phyloP scores from a whole-genome alignment of 2,113 vertebrate genomes.

The Phalacrocorax pelagicus region DNA sequence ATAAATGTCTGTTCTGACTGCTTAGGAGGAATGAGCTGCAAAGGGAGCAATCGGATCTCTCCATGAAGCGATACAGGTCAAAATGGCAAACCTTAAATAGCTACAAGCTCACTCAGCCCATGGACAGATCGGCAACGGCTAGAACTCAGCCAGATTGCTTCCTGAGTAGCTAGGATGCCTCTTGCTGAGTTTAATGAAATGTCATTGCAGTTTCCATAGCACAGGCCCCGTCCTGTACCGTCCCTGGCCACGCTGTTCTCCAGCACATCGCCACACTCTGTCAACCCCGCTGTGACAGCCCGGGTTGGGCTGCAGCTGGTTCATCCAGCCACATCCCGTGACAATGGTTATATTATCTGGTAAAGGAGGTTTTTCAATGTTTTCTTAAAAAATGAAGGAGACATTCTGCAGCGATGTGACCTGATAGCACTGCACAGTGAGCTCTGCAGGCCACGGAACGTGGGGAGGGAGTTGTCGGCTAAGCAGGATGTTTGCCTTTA shows the following conservation, averaged over 20 bases:
- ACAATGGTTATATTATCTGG: fast-evolving
- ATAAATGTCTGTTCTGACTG: not conserved
- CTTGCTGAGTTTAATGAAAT: not conserved
- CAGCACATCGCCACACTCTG: not conserved
- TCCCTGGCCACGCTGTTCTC: not conserved
- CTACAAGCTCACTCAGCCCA: not conserved
- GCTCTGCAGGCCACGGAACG: fast-evolving
- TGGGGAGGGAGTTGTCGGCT: not conserved
- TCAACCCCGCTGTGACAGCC: not conserved
- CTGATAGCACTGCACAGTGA: not conserved
- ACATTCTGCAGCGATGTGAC: not conserved
- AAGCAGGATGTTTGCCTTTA: not conserved
- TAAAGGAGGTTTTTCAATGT: not conserved
- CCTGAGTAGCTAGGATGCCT: not conserved
- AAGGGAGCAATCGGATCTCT: not conserved
- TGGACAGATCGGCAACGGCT: not conserved
- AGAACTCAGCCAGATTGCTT: not conserved
- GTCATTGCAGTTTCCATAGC: not conserved
- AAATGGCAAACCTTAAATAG: conserved; percentile 5
- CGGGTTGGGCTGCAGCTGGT: not conserved
- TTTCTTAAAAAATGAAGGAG: not conserved
- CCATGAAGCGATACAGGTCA: not conserved
- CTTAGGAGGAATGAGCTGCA: not conserved
- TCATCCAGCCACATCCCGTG: not conserved
- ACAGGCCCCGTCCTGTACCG: not conserved